Evolutionary conservation across 1,140 invertebrate species (phyloP), one percentile per base, ranked within the genome.

Genomic region (Hylaeus volcanicus): DNA sequence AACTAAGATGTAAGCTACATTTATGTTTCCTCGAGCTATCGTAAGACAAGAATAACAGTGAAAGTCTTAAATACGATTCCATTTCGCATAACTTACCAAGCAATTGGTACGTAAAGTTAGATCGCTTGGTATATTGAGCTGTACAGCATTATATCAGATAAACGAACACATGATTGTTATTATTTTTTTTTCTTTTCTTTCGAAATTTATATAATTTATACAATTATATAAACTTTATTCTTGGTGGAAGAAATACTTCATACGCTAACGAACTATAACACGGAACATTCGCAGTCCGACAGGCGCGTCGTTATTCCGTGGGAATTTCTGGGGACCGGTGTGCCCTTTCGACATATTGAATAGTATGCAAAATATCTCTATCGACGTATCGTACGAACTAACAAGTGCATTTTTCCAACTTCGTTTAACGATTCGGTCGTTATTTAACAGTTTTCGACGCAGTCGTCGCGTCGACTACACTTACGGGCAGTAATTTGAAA

Each of bases 301-400:
- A 51, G 14, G 15, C 41, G 6, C 81, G 48, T 51, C 53, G 74
- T 65, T 69, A 26, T 39, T 37, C 11, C 63, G 51, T 82, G 55
- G 48, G 69, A 74, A 43, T 68, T 48, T 73, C 14, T 26, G 9
- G 45, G n/a, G 11, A 60, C 26, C 26, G 26, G 26, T 26, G 26
- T 39, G 26, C 55, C 26, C 56, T 58, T 72, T 81, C 41, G 15
- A 73, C 76, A 9, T 63, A 37, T 48, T 63, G 5, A 11, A 39
- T 79, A 64, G 26, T 66, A 51, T 61, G 26, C 37, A 66, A 72
- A 75, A 86, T 58, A 51, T 82, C 45, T 81, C 69, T 86, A 71
- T 74, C 41, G 48, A 37, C 65, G 39, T 6, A 26, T 51, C 12
- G 9, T 60, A 68, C 9, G 43, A 60, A 53, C 11, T 12, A 45